Base-by-base conservation (phyloP, 2,113 vertebrate species). In the Laticauda colubrina region DNA sequence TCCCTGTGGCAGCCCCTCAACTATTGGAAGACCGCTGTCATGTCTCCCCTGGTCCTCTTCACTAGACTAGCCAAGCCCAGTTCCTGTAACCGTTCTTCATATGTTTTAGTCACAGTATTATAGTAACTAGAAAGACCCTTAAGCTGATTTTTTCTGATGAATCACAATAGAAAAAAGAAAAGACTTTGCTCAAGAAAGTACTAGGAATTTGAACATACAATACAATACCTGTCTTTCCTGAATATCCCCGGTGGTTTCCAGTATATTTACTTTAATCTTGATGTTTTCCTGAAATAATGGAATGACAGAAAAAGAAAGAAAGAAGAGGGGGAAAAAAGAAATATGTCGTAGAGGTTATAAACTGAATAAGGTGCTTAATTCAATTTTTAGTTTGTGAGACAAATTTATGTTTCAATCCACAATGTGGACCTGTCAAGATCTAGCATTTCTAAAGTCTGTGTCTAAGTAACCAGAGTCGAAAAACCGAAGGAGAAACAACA, bases 171-270 rank as follows among this genome's bases (percentile, higher is more conserved):
- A 45, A 29, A 86, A 48, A 26, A 87, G 43, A 92, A 8, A 18
- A 45, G 24, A 34, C 23, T 89, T 53, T 43, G 48, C 26, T 54
- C 64, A 55, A 48, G 43, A 45, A 90, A 54, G 14, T 54, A 61
- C 2, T 43, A 51, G 75, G 21, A 95, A 91, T 91, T 51, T 0
- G 0, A 89, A 96, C 97, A 93, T 95, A 81, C 34, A 81, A 43
- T 81, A 99, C 99, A 81, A 43, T 81, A 99, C 99, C 98, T 99
- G 98, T 94, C 98, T 95, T 95, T 96, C 97, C 88, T 98, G 98
- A 48, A 97, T 92, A 3, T 97, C 97, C 88, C 98, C 98, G 8
- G 88, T 95, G 59, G 97, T 96, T 90, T 96, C 95, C 94, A 98
- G 34, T 7, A 98, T 97, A 56, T 91, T 98, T 93, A 99, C 98